Conservation (phyloP, 2,888 invertebrate species). For the Drosophila atroscutellata region DNA sequence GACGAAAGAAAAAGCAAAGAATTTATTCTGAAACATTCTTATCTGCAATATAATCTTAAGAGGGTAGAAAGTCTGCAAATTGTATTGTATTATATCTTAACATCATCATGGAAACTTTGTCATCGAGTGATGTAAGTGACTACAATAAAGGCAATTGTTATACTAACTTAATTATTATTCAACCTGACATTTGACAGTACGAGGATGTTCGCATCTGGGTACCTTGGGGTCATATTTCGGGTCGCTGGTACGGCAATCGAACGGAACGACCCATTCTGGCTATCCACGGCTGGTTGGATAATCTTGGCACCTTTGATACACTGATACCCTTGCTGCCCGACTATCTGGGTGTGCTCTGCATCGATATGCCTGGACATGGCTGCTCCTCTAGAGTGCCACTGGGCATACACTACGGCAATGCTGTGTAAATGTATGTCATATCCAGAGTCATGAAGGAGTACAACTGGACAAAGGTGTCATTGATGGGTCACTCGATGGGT, state of each 20-base stretch:
- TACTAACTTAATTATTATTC: not conserved
- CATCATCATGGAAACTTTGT: conserved; percentile 31
- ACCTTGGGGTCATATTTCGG: conserved; percentile 89
- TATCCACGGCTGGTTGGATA: conserved; percentile 91
- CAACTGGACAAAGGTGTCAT: conserved; percentile 61
- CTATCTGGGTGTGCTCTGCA: conserved; percentile 86
- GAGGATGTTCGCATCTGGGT: conserved; percentile 88
- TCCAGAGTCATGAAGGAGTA: too few species aligned
- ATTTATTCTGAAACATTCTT: too few species aligned
- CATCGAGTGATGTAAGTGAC: conserved; percentile 40
- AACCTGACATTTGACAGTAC: conserved; percentile 63
- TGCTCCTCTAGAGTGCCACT: conserved; percentile 87
- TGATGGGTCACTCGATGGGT: conserved; percentile 89
- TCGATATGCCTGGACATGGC: conserved; percentile 90
- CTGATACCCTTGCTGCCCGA: conserved; percentile 87
- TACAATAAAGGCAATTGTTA: not conserved
- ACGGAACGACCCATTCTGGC: conserved; percentile 88
- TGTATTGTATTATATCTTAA: not conserved
- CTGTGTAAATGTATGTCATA: too few species aligned
- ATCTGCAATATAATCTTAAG: not conserved
- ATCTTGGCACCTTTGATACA: conserved; percentile 89
- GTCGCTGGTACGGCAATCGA: conserved; percentile 89
- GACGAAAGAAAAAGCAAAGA: not conserved
- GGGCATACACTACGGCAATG: conserved; percentile 84
- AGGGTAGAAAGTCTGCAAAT: not conserved